Conservation (phyloP, 2,113 vertebrate genomes). For the Gopherus flavomarginatus region DNA sequence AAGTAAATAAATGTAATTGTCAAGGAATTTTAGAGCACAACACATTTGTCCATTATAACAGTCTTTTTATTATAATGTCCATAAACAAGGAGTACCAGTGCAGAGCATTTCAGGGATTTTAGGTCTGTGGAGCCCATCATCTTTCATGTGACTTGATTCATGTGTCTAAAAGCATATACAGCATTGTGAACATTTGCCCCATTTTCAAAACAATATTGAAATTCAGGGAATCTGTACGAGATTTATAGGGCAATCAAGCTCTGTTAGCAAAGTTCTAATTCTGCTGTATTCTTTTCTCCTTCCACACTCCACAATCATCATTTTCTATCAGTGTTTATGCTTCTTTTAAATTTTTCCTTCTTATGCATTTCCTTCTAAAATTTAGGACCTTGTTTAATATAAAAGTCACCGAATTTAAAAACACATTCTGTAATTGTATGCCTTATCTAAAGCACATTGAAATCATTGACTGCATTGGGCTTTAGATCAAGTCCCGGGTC, state of each 20-base stretch:
- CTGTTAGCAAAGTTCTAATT: neutral
- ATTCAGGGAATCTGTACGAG: neutral
- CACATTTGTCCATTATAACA: neutral
- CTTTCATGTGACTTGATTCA: neutral
- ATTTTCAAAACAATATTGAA: neutral
- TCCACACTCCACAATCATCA: neutral
- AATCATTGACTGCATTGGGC: neutral
- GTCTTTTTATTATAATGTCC: neutral
- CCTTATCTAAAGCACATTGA: neutral
- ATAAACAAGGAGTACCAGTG: neutral
- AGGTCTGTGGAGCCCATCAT: neutral
- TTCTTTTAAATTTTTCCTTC: neutral
- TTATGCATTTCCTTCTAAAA: neutral
- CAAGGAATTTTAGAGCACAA: neutral
- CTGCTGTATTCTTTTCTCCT: neutral
- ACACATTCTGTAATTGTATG: neutral
- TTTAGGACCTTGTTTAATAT: neutral
- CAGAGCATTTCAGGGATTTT: neutral
- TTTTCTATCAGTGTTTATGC: neutral
- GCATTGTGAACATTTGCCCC: neutral
- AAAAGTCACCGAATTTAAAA: neutral
- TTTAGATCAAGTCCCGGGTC: neutral
- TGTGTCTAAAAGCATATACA: neutral
- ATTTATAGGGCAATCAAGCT: neutral
- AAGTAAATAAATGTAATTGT: neutral